Conservation (phyloP, 2,797 vertebrate genomes). For the Sebastes nivosus region DNA sequence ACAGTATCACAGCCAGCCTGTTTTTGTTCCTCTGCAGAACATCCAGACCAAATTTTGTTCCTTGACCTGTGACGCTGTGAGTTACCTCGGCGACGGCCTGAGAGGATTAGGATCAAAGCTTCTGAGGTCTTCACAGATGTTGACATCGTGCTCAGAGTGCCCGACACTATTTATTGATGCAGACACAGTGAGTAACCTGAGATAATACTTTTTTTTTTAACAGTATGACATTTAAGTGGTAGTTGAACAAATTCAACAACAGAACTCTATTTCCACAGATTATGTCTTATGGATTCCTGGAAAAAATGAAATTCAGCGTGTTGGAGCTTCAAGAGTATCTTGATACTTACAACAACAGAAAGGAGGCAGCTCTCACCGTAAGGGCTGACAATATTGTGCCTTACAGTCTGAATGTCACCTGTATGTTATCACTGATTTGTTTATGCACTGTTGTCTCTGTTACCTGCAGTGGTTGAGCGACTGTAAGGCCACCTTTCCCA, state of each 20-base stretch:
- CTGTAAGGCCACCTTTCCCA: slow-evolving; percentile 92
- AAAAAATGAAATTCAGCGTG: slow-evolving; percentile 98
- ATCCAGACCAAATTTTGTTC: slow-evolving; percentile 96
- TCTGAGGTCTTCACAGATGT: slow-evolving; percentile 93
- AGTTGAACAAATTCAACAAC: background rate
- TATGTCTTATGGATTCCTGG: slow-evolving; percentile 93
- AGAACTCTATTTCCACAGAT: slow-evolving; percentile 79
- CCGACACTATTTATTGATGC: slow-evolving; percentile 95
- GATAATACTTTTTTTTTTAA: background rate
- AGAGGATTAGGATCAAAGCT: slow-evolving; percentile 95
- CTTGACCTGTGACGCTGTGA: slow-evolving; percentile 92
- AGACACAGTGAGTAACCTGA: slow-evolving; percentile 90
- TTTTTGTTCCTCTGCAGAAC: slow-evolving; percentile 82
- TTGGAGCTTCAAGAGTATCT: slow-evolving; percentile 97
- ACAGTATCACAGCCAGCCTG: slow-evolving; percentile 4
- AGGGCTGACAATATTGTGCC: slow-evolving; percentile 28
- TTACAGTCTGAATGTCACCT: background rate
- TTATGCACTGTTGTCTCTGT: slow-evolving; percentile 2
- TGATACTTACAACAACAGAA: slow-evolving; percentile 97
- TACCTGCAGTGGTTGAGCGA: slow-evolving; percentile 90
- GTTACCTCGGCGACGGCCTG: slow-evolving; percentile 91
- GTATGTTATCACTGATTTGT: background rate
- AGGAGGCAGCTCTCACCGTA: slow-evolving; percentile 93
- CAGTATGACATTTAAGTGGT: background rate
- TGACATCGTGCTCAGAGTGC: slow-evolving; percentile 94